Conservation (phyloP, 2,113 vertebrate species). For the Xenopus tropicalis region DNA sequence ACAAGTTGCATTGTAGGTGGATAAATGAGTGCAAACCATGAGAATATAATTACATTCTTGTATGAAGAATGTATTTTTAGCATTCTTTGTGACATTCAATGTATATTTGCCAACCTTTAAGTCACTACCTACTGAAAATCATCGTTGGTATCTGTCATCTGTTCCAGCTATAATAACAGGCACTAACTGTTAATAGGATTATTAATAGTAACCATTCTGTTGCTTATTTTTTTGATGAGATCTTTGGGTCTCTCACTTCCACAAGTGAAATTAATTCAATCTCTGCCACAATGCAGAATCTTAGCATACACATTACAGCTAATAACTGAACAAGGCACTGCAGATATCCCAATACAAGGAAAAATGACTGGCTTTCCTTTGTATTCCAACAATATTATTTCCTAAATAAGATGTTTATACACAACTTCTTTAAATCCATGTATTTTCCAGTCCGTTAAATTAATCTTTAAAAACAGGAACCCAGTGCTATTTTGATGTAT, state of each 20-base stretch:
- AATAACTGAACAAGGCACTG: too few species aligned
- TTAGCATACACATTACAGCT: too few species aligned
- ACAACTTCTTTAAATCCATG: too few species aligned
- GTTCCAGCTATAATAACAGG: not conserved
- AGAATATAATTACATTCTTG: conserved; percentile 29
- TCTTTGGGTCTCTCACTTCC: not conserved
- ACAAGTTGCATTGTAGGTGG: conserved; percentile 36
- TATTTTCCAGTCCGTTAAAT: too few species aligned
- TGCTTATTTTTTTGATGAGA: not conserved
- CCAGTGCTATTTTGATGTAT: too few species aligned
- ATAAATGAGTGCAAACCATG: conserved; percentile 25
- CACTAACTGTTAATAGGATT: not conserved
- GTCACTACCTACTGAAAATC: conserved; percentile 10
- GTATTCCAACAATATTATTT: too few species aligned
- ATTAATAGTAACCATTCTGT: not conserved
- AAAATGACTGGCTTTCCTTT: too few species aligned
- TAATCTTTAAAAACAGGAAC: too few species aligned
- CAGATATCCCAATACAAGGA: too few species aligned
- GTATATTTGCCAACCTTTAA: conserved; percentile 57
- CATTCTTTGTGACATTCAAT: conserved; percentile 56
- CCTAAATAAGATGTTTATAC: too few species aligned
- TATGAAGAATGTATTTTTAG: conserved; percentile 41
- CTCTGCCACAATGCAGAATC: not conserved
- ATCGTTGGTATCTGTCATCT: not conserved
- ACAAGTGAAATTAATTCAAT: not conserved